Conservation (phyloP, 2,888 invertebrate species). For the Phlogophora meticulosa region DNA sequence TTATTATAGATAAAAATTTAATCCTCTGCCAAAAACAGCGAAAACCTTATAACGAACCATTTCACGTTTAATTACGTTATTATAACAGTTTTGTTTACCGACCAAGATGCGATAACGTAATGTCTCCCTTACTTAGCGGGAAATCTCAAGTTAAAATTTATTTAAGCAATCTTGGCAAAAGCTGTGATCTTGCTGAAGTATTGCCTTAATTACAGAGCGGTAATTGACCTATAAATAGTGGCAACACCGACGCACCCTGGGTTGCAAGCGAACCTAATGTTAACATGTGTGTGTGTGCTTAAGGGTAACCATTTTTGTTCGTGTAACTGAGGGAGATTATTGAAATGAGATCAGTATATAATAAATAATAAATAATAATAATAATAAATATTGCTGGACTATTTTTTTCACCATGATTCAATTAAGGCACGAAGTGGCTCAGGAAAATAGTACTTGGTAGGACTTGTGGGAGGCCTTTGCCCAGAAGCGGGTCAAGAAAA, state of each 20-base stretch:
- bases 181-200: slow-evolving; percentile 78
- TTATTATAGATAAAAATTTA: background rate
- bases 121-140: slow-evolving; percentile 70
- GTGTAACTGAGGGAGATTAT: slow-evolving; percentile 12
- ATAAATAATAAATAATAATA: too few species aligned
- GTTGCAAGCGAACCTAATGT: slow-evolving; percentile 41
- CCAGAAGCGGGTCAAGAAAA: too few species aligned
- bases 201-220: slow-evolving; percentile 79
- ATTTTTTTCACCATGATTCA: too few species aligned
- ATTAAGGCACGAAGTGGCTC: too few species aligned
- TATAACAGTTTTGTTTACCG: slow-evolving; percentile 64
- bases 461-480: too few species aligned
- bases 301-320: slow-evolving; percentile 34
- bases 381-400: too few species aligned
- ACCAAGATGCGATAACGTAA: slow-evolving; percentile 61
- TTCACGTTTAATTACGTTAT: slow-evolving; percentile 56
- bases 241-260: slow-evolving; percentile 60
- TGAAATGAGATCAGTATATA: background rate
- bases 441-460: too few species aligned
- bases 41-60: slow-evolving; percentile 23
- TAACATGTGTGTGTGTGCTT: slow-evolving; percentile 51
- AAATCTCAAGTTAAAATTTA: slow-evolving; percentile 78
- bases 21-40: slow-evolving; percentile 7
- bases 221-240: slow-evolving; percentile 82
- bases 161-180: slow-evolving; percentile 78